A percentile compares a stretch with the other conserved stretches of the same genome.
Evolutionary conservation across 2,797 vertebrate species (phyloP).

Genomic region (Sternarchorhynchus goeldii): DNA sequence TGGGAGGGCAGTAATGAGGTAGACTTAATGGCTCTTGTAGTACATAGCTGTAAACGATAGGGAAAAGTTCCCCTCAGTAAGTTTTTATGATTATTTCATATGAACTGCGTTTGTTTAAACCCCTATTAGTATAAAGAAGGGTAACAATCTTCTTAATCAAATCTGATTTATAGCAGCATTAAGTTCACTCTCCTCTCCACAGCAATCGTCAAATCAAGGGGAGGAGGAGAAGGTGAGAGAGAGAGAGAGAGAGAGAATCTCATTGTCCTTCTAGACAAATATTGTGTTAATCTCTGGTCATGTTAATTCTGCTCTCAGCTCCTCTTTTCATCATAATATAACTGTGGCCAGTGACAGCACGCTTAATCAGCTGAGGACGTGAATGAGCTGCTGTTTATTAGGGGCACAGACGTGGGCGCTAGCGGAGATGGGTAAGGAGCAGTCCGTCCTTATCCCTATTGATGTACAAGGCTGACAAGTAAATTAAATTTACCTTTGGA

Average conservation of each 20-base stretch:
- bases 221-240: constrained; percentile 34
- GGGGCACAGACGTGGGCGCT: constrained; percentile 43
- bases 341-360: constrained; percentile 60
- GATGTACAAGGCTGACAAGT: constrained; percentile 89
- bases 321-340: constrained; percentile 63
- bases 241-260: constrained; percentile 23
- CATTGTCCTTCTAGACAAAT: constrained; percentile 57
- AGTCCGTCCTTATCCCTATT: constrained; percentile 77
- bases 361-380: constrained; percentile 60
- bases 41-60: constrained; percentile 89
- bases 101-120: constrained; percentile 86
- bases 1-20: constrained; percentile 93
- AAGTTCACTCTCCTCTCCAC: constrained; percentile 65
- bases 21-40: constrained; percentile 92
- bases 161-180: constrained; percentile 78
- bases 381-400: constrained; percentile 63
- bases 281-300: constrained; percentile 63
- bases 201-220: constrained; percentile 48
- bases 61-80: constrained; percentile 88
- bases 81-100: constrained; percentile 91
- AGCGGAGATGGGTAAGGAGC: constrained; percentile 66
- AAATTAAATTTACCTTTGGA: constrained; percentile 96
- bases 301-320: constrained; percentile 60
- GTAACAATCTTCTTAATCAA: constrained; percentile 94
- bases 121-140: constrained; percentile 83